Evolutionary conservation across 2,888 invertebrate genomes (phyloP), one percentile per base, ranked within the genome.

Genomic region (Polydrusus pterygomalis): DNA sequence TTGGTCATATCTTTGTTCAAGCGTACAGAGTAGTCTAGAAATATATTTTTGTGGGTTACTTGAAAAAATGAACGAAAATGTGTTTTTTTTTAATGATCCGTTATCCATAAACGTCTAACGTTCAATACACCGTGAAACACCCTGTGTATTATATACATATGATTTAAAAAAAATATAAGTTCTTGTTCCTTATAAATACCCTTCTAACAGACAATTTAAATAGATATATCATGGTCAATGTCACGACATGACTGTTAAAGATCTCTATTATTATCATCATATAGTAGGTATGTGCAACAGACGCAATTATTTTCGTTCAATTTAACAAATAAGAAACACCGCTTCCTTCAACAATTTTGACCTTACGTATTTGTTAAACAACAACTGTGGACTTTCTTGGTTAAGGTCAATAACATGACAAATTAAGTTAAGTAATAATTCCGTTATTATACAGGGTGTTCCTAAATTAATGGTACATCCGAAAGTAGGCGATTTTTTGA

Each of bases 391-490:
- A 49, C 34, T 34, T 25, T 45, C 30, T 49, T 47, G 34, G 47
- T 64, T 47, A 64, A 49, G 64, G 64, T 64, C 47, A 64, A 49
- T 64, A 45, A 47, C 64, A 64, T 49, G 45, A 60, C 11, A 60
- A 38, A 38, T 38, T 38, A 38, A 40, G 58, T 60, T 60, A 60
- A 40, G 7, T 60, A 60, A 60, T 60, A 11, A 18, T 17, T 38
- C 58, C 58, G 58, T 60, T 60, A 60, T 40, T 38, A 15, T 56
- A n/a, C n/a, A n/a, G n/a, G n/a, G n/a, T n/a, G n/a, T n/a, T n/a
- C n/a, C n/a, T n/a, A n/a, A n/a, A n/a, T n/a, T n/a, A n/a, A n/a
- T n/a, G n/a, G n/a, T n/a, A n/a, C n/a, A n/a, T n/a, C n/a, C n/a
- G n/a, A n/a, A n/a, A n/a, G n/a, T n/a, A n/a, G n/a, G n/a, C n/a